Conservation (phyloP, 2,113 vertebrate species). For the Thomomys bottae region DNA sequence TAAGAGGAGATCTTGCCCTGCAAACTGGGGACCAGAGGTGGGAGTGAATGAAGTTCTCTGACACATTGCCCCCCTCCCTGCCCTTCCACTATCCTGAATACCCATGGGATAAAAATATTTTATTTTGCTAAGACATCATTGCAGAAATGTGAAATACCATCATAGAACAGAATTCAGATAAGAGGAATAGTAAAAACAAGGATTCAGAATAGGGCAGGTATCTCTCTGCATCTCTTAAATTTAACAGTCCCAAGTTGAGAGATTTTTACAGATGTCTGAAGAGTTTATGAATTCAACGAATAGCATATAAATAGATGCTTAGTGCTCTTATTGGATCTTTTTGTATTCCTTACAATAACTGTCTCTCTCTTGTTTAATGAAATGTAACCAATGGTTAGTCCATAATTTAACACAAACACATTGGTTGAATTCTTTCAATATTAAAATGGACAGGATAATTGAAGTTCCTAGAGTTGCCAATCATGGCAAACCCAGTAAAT, state of each 20-base stretch:
- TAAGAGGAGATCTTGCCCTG: not conserved
- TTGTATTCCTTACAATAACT: not conserved
- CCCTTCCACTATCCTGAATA: too few relatives aligned
- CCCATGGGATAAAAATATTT: not conserved
- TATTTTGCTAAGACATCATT: not conserved
- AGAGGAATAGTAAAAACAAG: not conserved
- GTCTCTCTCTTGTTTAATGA: constrained; percentile 33
- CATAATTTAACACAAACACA: not conserved
- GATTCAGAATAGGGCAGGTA: not conserved
- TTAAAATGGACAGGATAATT: constrained; percentile 60
- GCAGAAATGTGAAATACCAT: not conserved
- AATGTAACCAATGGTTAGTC: constrained; percentile 31
- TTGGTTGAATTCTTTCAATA: constrained; percentile 21
- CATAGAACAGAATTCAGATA: not conserved
- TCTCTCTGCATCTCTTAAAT: not conserved
- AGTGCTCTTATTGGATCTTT: not conserved
- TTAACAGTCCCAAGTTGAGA: not conserved
- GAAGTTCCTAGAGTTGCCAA: constrained; percentile 41
- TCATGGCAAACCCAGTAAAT: not conserved
- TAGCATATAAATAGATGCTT: not conserved
- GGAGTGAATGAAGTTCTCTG: not conserved
- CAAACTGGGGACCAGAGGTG: too few relatives aligned
- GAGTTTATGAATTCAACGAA: not conserved
- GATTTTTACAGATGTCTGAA: constrained; percentile 1
- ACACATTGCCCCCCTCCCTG: too few relatives aligned